A percentile compares a stretch with the other conserved stretches of the same genome.
These are phyloP conservation scores for Neogale vison DNA, from an alignment of 2,113 vertebrate species.

Conservation along the genomic window DNA sequence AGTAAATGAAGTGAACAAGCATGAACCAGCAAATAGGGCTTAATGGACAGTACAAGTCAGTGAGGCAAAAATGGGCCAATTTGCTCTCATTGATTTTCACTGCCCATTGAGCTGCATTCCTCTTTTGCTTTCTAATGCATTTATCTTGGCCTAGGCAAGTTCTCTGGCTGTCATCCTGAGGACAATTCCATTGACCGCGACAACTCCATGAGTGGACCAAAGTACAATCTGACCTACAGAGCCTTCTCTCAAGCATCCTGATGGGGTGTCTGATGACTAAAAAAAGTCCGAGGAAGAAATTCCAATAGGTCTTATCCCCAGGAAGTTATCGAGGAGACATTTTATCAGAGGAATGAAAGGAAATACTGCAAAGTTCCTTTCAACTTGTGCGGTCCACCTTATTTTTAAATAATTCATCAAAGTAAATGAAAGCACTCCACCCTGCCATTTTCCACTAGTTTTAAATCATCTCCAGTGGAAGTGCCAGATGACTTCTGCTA, in stretches of 20 bases:
- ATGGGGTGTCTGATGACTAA: background rate
- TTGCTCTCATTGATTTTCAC: slow-evolving; percentile 76
- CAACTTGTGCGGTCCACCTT: background rate
- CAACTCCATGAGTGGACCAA: background rate
- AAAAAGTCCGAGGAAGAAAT: background rate
- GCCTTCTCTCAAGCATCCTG: background rate
- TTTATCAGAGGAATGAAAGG: background rate
- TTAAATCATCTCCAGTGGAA: background rate
- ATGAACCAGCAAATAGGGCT: slow-evolving; percentile 77
- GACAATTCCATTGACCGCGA: slow-evolving; percentile 28
- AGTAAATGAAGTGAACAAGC: slow-evolving; percentile 77
- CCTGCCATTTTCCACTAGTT: background rate
- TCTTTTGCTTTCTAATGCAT: slow-evolving; percentile 66
- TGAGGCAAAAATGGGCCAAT: slow-evolving; percentile 72
- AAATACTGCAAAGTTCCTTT: background rate
- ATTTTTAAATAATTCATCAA: slow-evolving; percentile 45
- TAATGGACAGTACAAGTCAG: slow-evolving; percentile 73
- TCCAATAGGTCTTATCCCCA: background rate
- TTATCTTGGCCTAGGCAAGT: slow-evolving; percentile 62
- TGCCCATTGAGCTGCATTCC: slow-evolving; percentile 70
- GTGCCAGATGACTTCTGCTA: background rate
- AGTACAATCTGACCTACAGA: background rate
- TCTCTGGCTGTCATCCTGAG: slow-evolving; percentile 59
- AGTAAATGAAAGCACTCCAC: slow-evolving; percentile 4
- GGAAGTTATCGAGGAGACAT: background rate